Percentiles rank a stretch among this genome's conserved stretches.
Conservation (phyloP, 2,888 invertebrate species). For the Drosophila birchii region DNA sequence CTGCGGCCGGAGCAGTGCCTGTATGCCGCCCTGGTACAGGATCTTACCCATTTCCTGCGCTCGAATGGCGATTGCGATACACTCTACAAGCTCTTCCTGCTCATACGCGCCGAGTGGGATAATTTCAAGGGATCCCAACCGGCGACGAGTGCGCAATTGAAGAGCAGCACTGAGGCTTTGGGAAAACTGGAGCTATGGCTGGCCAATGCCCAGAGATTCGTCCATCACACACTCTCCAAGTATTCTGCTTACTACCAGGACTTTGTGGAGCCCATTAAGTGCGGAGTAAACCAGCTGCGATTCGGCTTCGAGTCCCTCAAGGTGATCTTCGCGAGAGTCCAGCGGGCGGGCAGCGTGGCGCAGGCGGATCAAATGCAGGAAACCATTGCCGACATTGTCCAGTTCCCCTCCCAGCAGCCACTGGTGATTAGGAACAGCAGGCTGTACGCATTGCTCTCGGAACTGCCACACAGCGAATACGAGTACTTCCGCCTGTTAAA, state of each 20-base stretch:
- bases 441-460: slow-evolving; percentile 77
- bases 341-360: slow-evolving; percentile 58
- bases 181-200: slow-evolving; percentile 83
- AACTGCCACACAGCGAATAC: slow-evolving; percentile 75
- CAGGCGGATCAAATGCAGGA: slow-evolving; percentile 67
- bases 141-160: slow-evolving; percentile 50
- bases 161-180: slow-evolving; percentile 69
- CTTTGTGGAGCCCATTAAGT: slow-evolving; percentile 89
- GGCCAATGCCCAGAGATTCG: slow-evolving; percentile 82
- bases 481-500: slow-evolving; percentile 86
- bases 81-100: slow-evolving; percentile 69
- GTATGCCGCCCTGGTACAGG: slow-evolving; percentile 80
- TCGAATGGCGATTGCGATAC: slow-evolving; percentile 80
- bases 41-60: slow-evolving; percentile 82
- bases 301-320: slow-evolving; percentile 87
- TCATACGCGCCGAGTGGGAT: slow-evolving; percentile 62
- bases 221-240: slow-evolving; percentile 84
- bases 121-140: slow-evolving; percentile 38
- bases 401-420: slow-evolving; percentile 79
- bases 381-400: slow-evolving; percentile 75
- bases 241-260: slow-evolving; percentile 91
- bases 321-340: slow-evolving; percentile 85
- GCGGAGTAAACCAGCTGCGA: slow-evolving; percentile 88
- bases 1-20: slow-evolving; percentile 81
- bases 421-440: slow-evolving; percentile 71